Percentiles rank a stretch among this genome's conserved stretches.
Conservation (phyloP, 2,113 vertebrate species). For the Oenanthe oenanthe region DNA sequence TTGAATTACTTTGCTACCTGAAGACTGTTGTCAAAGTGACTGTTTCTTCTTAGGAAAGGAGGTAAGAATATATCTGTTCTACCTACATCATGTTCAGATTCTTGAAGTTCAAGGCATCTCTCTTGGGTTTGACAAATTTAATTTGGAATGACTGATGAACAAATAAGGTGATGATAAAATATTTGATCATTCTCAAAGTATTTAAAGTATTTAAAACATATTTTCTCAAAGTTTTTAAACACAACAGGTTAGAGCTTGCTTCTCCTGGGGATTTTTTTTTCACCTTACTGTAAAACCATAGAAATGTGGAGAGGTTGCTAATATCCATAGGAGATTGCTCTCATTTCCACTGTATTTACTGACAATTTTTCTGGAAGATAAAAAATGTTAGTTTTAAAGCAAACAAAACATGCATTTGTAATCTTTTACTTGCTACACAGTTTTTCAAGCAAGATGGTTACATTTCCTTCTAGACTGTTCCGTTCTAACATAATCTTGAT, state of each 20-base stretch:
- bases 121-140: constrained; percentile 6
- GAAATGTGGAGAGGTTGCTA: neutral
- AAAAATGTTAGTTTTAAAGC: neutral
- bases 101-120: constrained; percentile 47
- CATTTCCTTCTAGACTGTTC: neutral
- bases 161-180: neutral
- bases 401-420: neutral
- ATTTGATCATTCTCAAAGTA: neutral
- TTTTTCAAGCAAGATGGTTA: neutral
- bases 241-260: neutral
- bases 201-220: neutral
- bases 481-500: neutral
- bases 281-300: neutral
- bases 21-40: constrained; percentile 24
- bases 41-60: constrained; percentile 47
- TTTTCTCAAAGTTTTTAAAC: neutral
- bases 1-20: constrained; percentile 31
- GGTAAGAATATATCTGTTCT: constrained; percentile 47
- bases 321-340: neutral
- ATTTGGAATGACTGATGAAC: neutral
- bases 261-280: neutral
- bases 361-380: neutral
- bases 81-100: neutral
- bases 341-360: neutral
- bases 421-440: neutral